phyloP scores from a whole-genome alignment of 2,888 invertebrate species.

The Laspeyria flexula region DNA sequence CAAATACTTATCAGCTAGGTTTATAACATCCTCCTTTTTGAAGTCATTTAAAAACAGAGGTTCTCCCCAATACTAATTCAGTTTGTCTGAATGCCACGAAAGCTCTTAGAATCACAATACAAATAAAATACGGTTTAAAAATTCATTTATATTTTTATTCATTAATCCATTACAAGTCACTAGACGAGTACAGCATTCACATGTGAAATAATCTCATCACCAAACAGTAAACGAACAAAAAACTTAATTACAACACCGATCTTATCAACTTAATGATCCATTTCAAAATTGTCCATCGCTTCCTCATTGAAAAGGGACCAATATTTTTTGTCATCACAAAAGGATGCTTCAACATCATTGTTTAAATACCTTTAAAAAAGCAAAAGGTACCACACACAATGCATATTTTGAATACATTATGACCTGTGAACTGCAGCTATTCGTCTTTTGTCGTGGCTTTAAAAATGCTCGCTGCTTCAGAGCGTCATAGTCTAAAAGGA shows the following conservation, averaged over 20 bases:
- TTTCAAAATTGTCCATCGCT: conserved; percentile 67
- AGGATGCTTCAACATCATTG: conserved; percentile 71
- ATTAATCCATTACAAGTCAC: not conserved
- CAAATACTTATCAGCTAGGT: no score
- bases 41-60: no score
- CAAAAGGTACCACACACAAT: conserved; percentile 72
- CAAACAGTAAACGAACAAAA: conserved; percentile 27
- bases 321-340: conserved; percentile 60
- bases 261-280: conserved; percentile 79
- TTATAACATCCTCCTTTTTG: no score
- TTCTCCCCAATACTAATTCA: no score
- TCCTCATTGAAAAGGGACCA: conserved; percentile 58
- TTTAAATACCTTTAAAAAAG: conserved; percentile 64
- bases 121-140: no score
- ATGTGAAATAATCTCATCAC: conserved; percentile 34
- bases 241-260: conserved; percentile 61
- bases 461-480: conserved; percentile 37
- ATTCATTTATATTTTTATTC: no score
- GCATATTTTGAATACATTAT: conserved; percentile 82
- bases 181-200: conserved; percentile 19
- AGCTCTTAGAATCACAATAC: no score
- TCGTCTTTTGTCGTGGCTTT: conserved; percentile 47
- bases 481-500: conserved; percentile 62
- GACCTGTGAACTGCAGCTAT: conserved; percentile 59
- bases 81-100: no score